These are phyloP conservation scores for Mythimna pallens DNA, from an alignment of 2,888 invertebrate species.

Conservation along the genomic window DNA sequence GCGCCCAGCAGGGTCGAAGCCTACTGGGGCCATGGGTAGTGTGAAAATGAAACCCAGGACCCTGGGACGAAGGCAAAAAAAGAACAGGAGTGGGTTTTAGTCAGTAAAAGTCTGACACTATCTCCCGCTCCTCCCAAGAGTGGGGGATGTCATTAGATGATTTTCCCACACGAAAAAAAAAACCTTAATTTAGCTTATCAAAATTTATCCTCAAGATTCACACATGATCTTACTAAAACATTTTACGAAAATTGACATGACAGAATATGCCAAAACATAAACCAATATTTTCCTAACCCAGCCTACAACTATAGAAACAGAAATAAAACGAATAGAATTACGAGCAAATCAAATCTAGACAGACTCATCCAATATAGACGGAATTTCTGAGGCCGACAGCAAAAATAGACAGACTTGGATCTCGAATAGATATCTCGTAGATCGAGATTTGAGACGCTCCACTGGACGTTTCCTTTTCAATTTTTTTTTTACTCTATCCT, in stretches of 20 bases:
- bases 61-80: too few relatives aligned
- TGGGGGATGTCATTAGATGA: too few relatives aligned
- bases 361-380: slow-evolving; percentile 29
- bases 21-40: too few relatives aligned
- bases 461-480: background rate
- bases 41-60: too few relatives aligned
- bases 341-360: slow-evolving; percentile 47
- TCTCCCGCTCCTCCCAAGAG: too few relatives aligned
- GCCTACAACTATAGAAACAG: background rate
- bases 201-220: background rate
- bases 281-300: slow-evolving; percentile 9
- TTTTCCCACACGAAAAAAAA: too few relatives aligned
- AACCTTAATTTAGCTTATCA: too few relatives aligned
- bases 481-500: slow-evolving; percentile 6
- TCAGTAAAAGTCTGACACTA: too few relatives aligned
- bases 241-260: background rate
- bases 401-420: slow-evolving; percentile 48
- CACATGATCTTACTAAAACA: slow-evolving; percentile 1
- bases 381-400: slow-evolving; percentile 50
- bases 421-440: slow-evolving; percentile 25
- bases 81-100: too few relatives aligned
- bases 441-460: slow-evolving; percentile 23
- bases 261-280: background rate
- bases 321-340: slow-evolving; percentile 48
- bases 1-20: too few relatives aligned